Evolutionary conservation across 1,140 invertebrate species (phyloP).

Genomic region (Microplitis mediator): DNA sequence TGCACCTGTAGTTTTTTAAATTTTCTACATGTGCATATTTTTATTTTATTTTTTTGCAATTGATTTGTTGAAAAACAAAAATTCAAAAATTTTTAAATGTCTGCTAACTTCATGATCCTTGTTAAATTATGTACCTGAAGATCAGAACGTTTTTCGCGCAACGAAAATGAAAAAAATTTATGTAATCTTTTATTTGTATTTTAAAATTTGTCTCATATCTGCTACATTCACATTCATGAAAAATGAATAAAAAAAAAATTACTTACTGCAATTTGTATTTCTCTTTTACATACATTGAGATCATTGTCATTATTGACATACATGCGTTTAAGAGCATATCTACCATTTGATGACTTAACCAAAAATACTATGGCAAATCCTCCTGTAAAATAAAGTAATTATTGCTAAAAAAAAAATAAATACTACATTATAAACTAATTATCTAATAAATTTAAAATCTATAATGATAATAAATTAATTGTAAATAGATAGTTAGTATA

Average conservation of each 20-base stretch:
- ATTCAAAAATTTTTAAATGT: too few relatives aligned
- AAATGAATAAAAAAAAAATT: slow-evolving; percentile 20
- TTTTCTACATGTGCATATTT: too few relatives aligned
- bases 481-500: not conserved
- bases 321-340: slow-evolving; percentile 89
- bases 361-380: slow-evolving; percentile 92
- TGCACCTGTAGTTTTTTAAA: too few relatives aligned
- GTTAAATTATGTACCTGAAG: too few relatives aligned
- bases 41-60: too few relatives aligned
- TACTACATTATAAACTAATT: not conserved
- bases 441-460: not conserved
- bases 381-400: slow-evolving; percentile 66
- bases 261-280: slow-evolving; percentile 92
- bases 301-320: slow-evolving; percentile 93
- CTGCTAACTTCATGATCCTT: too few relatives aligned
- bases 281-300: slow-evolving; percentile 84
- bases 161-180: too few relatives aligned
- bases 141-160: too few relatives aligned
- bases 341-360: slow-evolving; percentile 75
- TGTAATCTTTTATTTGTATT: too few relatives aligned
- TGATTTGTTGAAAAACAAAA: too few relatives aligned
- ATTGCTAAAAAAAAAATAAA: slow-evolving; percentile 3
- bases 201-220: too few relatives aligned
- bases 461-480: not conserved
- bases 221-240: too few relatives aligned